Conservation (phyloP, 2,113 vertebrate species). For the Alligator sinensis region DNA sequence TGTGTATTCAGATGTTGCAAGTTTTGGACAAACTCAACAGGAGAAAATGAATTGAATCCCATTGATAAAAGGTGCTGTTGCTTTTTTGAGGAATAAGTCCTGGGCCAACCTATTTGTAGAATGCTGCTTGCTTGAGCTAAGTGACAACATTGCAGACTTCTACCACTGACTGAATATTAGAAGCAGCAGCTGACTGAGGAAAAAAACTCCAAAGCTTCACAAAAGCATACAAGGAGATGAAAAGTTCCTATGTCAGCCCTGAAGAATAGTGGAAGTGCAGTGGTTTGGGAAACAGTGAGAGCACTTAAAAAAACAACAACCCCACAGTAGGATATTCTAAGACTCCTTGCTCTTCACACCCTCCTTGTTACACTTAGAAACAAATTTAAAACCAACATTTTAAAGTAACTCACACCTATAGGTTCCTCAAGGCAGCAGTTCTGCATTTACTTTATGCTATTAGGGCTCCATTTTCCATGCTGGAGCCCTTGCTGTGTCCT, state of each 20-base stretch:
- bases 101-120: neutral
- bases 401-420: neutral
- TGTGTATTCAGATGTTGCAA: neutral
- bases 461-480: neutral
- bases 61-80: neutral
- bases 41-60: neutral
- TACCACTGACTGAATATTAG: neutral
- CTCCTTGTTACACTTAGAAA: no score
- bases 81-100: neutral
- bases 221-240: neutral
- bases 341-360: neutral
- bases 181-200: neutral
- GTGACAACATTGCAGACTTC: neutral
- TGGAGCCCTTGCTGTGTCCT: neutral
- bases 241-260: neutral
- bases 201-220: neutral
- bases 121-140: neutral
- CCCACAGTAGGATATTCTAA: neutral
- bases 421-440: neutral
- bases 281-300: neutral
- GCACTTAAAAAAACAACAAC: neutral
- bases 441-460: neutral
- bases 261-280: neutral
- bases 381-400: no score
- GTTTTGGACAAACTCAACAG: constrained; percentile 6